phyloP scores from a whole-genome alignment of 2,113 vertebrate genomes.

The Calyptommatus sinebrachiatus region DNA sequence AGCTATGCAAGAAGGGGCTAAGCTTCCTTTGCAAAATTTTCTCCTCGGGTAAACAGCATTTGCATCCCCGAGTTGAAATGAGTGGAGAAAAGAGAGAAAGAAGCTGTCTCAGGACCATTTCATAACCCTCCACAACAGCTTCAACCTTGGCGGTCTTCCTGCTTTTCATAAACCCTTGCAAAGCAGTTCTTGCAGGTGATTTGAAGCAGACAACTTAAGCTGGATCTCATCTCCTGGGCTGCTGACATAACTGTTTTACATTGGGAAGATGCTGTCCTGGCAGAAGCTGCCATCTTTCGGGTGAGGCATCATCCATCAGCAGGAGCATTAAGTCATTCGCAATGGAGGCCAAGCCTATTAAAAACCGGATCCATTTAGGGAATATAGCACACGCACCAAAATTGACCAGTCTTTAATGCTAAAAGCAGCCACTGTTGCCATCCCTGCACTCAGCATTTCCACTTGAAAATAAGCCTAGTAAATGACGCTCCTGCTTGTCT shows the following conservation, averaged over 20 bases:
- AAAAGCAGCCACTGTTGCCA: constrained; percentile 42
- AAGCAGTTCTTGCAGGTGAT: background rate
- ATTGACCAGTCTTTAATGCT: constrained; percentile 45
- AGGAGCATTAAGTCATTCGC: constrained; percentile 50
- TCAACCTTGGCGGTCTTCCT: background rate
- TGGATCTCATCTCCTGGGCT: constrained; percentile 37
- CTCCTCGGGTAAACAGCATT: background rate
- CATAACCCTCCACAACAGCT: background rate
- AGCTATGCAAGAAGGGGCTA: background rate
- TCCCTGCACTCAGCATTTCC: constrained; percentile 58
- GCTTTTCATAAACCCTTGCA: constrained; percentile 1
- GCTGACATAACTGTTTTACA: constrained; percentile 53
- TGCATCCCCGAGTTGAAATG: background rate
- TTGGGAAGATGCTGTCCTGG: constrained; percentile 49
- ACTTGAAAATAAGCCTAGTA: constrained; percentile 50
- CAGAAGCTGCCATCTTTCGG: constrained; percentile 51
- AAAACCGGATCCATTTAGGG: constrained; percentile 57
- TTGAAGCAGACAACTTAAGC: constrained; percentile 32
- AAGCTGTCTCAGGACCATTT: background rate
- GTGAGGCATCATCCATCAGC: constrained; percentile 34
- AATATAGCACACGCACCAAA: constrained; percentile 24
- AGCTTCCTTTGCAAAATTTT: background rate
- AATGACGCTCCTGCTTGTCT: constrained; percentile 36
- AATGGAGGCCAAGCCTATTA: constrained; percentile 56
- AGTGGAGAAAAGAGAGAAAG: background rate